phyloP scores from a whole-genome alignment of 2,797 vertebrate species.

The Gallirallus australis region DNA sequence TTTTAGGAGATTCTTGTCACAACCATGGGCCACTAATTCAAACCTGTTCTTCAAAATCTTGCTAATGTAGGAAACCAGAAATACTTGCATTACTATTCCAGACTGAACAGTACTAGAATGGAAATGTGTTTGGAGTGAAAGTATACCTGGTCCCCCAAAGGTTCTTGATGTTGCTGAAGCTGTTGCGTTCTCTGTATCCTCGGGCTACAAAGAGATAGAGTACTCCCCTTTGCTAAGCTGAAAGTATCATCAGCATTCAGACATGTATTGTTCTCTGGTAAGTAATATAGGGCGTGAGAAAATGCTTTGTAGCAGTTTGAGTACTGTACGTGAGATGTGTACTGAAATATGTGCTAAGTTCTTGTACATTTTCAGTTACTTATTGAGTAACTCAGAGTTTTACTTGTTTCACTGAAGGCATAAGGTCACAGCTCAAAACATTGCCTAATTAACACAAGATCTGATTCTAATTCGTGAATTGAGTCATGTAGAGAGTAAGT shows the following conservation, averaged over 20 bases:
- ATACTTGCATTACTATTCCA: neutral
- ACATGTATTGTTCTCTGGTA: neutral
- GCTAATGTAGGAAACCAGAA: neutral
- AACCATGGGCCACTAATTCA: neutral
- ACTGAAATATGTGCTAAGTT: neutral
- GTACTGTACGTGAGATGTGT: neutral
- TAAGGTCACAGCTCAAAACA: conserved; percentile 2
- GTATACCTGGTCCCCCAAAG: neutral
- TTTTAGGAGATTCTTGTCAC: neutral
- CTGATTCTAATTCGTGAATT: neutral
- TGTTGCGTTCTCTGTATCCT: neutral
- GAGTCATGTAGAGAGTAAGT: neutral
- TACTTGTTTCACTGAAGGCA: neutral
- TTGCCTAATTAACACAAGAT: conserved; percentile 4
- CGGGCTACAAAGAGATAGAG: neutral
- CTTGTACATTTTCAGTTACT: neutral
- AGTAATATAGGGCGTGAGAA: neutral
- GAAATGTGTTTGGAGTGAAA: neutral
- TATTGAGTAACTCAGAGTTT: neutral
- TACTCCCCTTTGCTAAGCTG: neutral
- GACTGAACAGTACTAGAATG: neutral
- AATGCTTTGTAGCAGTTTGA: neutral
- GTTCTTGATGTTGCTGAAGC: neutral
- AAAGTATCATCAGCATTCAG: neutral
- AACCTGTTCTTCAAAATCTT: neutral